Evolutionary conservation across 2,888 invertebrate genomes (phyloP), one percentile per base, ranked within the genome.

Genomic region (Strigamia maritima): DNA sequence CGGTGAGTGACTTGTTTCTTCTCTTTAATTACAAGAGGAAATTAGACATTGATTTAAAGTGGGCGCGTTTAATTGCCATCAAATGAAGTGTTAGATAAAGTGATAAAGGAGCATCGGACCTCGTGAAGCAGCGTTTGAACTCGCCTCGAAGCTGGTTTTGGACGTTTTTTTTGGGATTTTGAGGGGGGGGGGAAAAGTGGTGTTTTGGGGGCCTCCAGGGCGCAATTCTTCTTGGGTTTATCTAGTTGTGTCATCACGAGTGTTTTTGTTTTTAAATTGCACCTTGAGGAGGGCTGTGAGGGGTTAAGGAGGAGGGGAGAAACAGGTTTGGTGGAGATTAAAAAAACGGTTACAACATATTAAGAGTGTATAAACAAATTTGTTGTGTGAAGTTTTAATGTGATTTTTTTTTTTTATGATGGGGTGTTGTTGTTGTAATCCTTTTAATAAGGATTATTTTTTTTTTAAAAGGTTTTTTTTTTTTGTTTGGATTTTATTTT

Each of bases 51-150:
- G 75, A 74, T 74, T 74, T 74, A 74, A 74, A 31, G 35, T 74
- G 31, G 75, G 75, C 75, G 31, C 31, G 31, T 74, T 74, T 74
- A 74, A 74, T 74, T 74, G 75, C 75, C n/a, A 74, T n/a, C 35
- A n/a, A 74, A 74, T 74, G 75, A 74, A 74, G 75, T 74, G 75
- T 74, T 54, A 54, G 54, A 54, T 54, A n/a, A n/a, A 74, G 75
- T 19, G 28, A 74, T 35, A 35, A 35, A 74, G 28, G 75, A 74
- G 75, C 54, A 74, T 24, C 35, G 75, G 75, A 31, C 75, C 26
- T 22, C 70, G 10, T 12, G 70, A n/a, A 70, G 70, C 24, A 7
- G 10, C 26, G 26, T 70, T 70, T 7, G 16, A 74, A 22, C 2
- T 26, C n/a, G n/a, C 75, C 75, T 35, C 35, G 31, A n/a, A n/a